Evolutionary conservation across 2,797 vertebrate genomes (phyloP), one percentile per base, ranked within the genome.

Genomic region (Oceanodroma leucorhoa): DNA sequence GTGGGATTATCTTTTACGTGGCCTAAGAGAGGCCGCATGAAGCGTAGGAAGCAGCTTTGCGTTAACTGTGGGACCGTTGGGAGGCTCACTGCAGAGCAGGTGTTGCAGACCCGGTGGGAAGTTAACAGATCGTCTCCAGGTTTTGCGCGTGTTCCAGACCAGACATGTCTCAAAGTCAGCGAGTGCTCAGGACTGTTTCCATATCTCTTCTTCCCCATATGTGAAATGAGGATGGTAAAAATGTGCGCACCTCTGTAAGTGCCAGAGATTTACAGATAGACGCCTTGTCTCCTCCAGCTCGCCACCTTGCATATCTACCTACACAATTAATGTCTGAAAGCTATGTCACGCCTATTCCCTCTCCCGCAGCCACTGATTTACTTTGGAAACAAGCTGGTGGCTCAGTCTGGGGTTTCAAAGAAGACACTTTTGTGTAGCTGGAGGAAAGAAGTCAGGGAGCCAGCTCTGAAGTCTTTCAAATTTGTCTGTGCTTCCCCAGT

Each of bases 311-410:
- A 2, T 55, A 14, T 21, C 87, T 81, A 3, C 91, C 91, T 48
- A 64, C 83, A 38, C 72, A 23, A 13, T 43, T 64, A 27, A n/a
- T 14, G 55, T 53, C 93, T 71, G 83, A 46, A 67, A 75, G 72
- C 54, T 15, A 2, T 10, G 6, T 83, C 83, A 23, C 69, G 22
- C 72, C 77, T 71, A 9, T 83, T 81, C 72, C 85, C 76, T 58
- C 69, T 69, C 89, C 89, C 45, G 36, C 67, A 80, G 78, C 65
- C 40, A 17, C 2, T 78, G 76, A n/a, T 72, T 93, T 72, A 57
- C 71, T 92, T 92, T 81, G 93, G 72, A 86, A 88, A 43, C 41
- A 26, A 87, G 71, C 80, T 76, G 65, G 34, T 89, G 34, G 70
- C 89, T 94, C 89, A 2, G 26, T 54, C 79, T 87, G 54, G 73